Evolutionary conservation across 1,140 invertebrate genomes (phyloP).

Genomic region (Drosophila tristis): DNA sequence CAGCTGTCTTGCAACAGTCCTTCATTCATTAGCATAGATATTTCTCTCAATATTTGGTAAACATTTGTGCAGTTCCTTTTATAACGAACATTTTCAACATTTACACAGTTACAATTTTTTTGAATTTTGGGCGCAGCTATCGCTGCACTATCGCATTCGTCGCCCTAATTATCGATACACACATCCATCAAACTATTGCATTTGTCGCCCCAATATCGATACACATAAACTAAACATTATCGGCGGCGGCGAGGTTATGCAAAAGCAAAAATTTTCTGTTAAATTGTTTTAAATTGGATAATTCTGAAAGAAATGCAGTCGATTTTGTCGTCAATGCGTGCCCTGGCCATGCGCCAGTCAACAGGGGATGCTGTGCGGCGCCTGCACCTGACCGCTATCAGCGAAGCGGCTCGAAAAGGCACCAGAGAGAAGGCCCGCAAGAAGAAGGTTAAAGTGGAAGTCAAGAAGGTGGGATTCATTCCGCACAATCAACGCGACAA

Average conservation of each 20-base stretch:
- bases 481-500: constrained; percentile 87
- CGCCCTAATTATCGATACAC: not conserved
- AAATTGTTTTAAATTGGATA: constrained; percentile 17
- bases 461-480: constrained; percentile 88
- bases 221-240: not conserved
- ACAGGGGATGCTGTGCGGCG: constrained; percentile 49
- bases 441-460: constrained; percentile 89
- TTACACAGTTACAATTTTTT: no score
- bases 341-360: constrained; percentile 61
- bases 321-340: constrained; percentile 62
- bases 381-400: constrained; percentile 83
- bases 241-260: constrained; percentile 30
- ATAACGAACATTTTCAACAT: no score
- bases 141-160: no score
- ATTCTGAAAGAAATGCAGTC: constrained; percentile 67
- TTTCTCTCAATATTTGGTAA: no score
- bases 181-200: no score
- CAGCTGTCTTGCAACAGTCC: not conserved
- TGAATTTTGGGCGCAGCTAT: no score
- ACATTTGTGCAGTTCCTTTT: no score
- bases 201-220: not conserved
- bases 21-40: no score
- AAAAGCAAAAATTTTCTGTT: constrained; percentile 8
- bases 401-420: constrained; percentile 89
- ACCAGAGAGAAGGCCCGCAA: constrained; percentile 89